These are phyloP conservation scores for Drosophila neonasuta DNA, from an alignment of 2,888 invertebrate species.

Conservation along the genomic window DNA sequence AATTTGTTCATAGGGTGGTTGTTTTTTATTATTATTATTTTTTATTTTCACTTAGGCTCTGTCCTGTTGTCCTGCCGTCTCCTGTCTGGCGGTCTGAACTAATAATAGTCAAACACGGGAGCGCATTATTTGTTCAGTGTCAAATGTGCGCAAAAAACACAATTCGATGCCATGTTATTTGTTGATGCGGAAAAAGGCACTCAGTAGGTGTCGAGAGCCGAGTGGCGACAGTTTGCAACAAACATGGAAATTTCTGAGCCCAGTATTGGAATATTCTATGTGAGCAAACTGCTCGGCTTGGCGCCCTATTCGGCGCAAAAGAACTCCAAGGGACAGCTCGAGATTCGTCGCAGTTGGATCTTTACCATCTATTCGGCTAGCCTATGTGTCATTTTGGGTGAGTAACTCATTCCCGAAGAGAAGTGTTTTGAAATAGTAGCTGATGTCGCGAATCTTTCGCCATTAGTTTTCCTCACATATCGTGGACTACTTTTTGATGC, in stretches of 20 bases:
- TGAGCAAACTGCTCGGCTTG: conserved; percentile 78
- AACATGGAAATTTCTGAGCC: conserved; percentile 80
- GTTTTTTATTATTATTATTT: background rate
- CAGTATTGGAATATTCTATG: conserved; percentile 79
- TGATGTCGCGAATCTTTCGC: background rate
- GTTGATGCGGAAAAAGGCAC: conserved; percentile 14
- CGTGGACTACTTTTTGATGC: conserved; percentile 80
- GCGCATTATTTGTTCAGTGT: conserved; percentile 66
- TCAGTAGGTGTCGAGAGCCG: conserved; percentile 31
- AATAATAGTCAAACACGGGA: conserved; percentile 71
- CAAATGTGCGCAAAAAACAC: conserved; percentile 44
- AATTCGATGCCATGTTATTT: conserved; percentile 39
- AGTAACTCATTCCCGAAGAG: conserved; percentile 16
- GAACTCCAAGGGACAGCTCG: conserved; percentile 72
- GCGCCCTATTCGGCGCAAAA: conserved; percentile 78
- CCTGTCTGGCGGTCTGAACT: conserved; percentile 36
- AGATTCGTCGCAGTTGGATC: conserved; percentile 76
- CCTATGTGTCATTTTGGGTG: conserved; percentile 77
- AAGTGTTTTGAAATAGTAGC: background rate
- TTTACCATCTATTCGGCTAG: conserved; percentile 77
- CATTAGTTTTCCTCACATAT: conserved; percentile 78
- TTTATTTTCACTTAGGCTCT: conserved; percentile 43
- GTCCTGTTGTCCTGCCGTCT: background rate
- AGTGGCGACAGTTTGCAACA: conserved; percentile 21
- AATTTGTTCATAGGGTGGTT: conserved; percentile 24